Conservation (phyloP, 1,140 invertebrate species). For the Neodiprion virginianus region DNA sequence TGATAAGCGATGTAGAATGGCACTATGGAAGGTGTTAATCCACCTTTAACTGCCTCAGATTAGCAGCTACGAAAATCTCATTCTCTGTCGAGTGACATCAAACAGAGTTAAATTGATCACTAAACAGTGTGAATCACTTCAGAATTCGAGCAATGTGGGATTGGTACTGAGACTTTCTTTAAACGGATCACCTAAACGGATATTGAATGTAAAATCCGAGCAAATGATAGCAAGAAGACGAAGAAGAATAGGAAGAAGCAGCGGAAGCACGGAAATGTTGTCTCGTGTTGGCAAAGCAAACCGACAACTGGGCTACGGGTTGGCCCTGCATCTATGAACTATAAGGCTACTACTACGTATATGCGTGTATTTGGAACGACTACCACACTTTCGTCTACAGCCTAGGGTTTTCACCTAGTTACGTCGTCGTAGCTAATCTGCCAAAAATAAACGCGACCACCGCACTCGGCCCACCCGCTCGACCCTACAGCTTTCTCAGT, state of each 20-base stretch:
- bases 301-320: neutral
- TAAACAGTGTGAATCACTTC: too few relatives aligned
- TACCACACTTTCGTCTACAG: neutral
- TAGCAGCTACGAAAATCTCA: too few relatives aligned
- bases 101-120: too few relatives aligned
- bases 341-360: neutral
- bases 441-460: constrained; percentile 4
- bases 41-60: too few relatives aligned
- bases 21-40: too few relatives aligned
- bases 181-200: too few relatives aligned
- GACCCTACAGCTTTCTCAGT: too few relatives aligned
- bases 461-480: neutral
- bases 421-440: neutral
- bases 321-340: neutral
- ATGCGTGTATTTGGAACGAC: neutral
- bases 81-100: too few relatives aligned
- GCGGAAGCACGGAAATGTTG: neutral
- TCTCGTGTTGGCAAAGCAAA: neutral
- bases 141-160: too few relatives aligned
- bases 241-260: neutral
- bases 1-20: too few relatives aligned
- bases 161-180: too few relatives aligned
- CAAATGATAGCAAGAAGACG: neutral
- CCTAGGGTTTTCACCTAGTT: neutral
- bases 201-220: too few relatives aligned